These are phyloP conservation scores for Antheraea pernyi DNA, from an alignment of 1,140 invertebrate genomes.

Conservation along the genomic window DNA sequence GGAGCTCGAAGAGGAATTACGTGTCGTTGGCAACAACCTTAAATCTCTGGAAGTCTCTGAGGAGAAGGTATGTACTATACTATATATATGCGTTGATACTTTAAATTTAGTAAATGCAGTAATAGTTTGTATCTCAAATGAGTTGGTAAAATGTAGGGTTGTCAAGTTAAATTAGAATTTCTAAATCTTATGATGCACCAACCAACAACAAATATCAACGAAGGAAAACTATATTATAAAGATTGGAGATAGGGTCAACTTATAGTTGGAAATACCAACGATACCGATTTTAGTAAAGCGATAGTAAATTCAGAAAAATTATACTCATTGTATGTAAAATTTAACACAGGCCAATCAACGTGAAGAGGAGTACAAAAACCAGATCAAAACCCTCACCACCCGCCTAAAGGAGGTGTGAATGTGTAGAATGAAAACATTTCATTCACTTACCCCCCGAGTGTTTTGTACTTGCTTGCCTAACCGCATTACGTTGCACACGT, in stretches of 20 bases:
- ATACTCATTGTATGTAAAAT: constrained; percentile 33
- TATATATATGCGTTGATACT: background rate
- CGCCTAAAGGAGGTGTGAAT: constrained; percentile 98
- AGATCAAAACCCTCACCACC: constrained; percentile 99
- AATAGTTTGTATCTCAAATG: background rate
- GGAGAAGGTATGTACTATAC: constrained; percentile 93
- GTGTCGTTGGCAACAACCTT: constrained; percentile 99
- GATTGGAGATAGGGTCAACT: background rate
- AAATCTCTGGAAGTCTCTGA: constrained; percentile 99
- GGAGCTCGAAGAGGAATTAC: constrained; percentile 99
- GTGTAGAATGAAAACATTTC: constrained; percentile 52
- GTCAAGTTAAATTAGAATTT: background rate
- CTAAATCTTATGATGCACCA: constrained; percentile 60
- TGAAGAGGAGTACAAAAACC: constrained; percentile 99
- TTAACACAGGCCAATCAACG: constrained; percentile 96
- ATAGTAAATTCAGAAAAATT: constrained; percentile 17
- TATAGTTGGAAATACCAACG: background rate
- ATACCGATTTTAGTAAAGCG: constrained; percentile 9
- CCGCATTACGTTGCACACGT: constrained; percentile 63
- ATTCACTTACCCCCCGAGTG: constrained; percentile 43
- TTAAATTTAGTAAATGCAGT: background rate
- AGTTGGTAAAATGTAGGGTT: background rate
- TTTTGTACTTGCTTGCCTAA: constrained; percentile 42
- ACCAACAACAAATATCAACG: constrained; percentile 31
- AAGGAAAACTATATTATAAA: background rate